Base-by-base conservation (phyloP, 2,888 invertebrate genomes). In the Aquatica leii region DNA sequence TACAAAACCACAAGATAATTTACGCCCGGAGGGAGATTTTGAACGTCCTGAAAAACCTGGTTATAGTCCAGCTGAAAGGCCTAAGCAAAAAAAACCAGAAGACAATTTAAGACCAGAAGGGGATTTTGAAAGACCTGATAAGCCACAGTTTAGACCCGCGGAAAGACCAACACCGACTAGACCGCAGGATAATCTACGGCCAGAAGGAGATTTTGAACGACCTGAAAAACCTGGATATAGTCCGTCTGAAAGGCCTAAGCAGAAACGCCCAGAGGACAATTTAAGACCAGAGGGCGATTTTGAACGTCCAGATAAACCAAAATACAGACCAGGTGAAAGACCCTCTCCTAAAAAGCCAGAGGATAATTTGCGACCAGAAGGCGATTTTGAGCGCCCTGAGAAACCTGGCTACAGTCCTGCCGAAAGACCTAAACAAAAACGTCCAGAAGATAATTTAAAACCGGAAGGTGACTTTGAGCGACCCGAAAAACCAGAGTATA, bases 231-330 rank as follows among this genome's bases (percentile, higher is more conserved):
- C 75, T 50, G 55, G 68, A 51, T 71, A 77, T 62, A 67, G 76
- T 68, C 76, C 76, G 11, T 75, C 73, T 20, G 78, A 79, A 63
- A 70, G 81, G 56, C 76, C 79, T 12, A 70, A 74, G 2, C 79
- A 71, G 0, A 81, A 74, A 31, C 82, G 80, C 62, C 85, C 83
- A 0, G 71, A 80, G 34, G 86, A 87, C 72, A 86, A 86, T 66
- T 75, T 87, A 1, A 79, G 85, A 59, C 84, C 86, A 2, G 88
- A 88, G 80, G 88, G 86, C 11, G 84, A 85, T 0, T 86, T 87
- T 73, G 83, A 85, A 62, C 71, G 80, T 5, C 86, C 85, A 0
- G 80, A 80, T 46, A 82, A 81, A 49, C 78, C 82, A 0, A 69
- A 79, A 37, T 86, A 81, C 72, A 78, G 77, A 8, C 85, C 86